Evolutionary conservation across 2,797 vertebrate genomes (phyloP).

Genomic region (Sebastiscus tertius): DNA sequence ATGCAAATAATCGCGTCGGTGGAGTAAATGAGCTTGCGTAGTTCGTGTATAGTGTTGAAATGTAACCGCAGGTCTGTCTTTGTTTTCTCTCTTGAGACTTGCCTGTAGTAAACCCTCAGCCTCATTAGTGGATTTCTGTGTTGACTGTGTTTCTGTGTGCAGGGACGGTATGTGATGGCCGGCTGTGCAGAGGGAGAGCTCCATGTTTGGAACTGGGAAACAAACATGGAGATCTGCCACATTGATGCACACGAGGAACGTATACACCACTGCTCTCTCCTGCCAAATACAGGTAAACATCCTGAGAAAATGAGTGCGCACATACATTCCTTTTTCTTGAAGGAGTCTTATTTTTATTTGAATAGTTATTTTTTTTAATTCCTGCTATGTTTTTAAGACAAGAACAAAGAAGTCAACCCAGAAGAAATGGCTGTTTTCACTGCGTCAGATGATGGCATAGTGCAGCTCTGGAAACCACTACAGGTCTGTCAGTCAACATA

Average conservation of each 20-base stretch:
- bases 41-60: not conserved
- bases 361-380: not conserved
- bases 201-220: constrained; percentile 86
- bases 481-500: constrained; percentile 72
- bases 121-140: not conserved
- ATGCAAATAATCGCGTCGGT: not conserved
- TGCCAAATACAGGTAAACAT: constrained; percentile 48
- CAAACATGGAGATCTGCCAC: constrained; percentile 82
- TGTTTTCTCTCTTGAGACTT: not conserved
- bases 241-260: constrained; percentile 84
- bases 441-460: constrained; percentile 85
- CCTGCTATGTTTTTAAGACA: constrained; percentile 42
- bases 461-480: constrained; percentile 88
- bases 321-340: not conserved
- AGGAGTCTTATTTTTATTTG: not conserved
- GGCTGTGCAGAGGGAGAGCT: constrained; percentile 83
- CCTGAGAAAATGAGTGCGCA: too few species aligned
- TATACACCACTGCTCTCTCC: constrained; percentile 80
- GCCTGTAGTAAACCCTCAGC: not conserved
- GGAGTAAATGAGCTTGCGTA: not conserved
- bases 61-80: not conserved
- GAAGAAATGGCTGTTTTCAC: constrained; percentile 82
- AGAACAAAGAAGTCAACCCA: constrained; percentile 33
- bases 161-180: constrained; percentile 84
- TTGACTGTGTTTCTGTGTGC: constrained; percentile 5